phyloP scores from a whole-genome alignment of 1,140 invertebrate genomes.

The Nasonia vitripennis region DNA sequence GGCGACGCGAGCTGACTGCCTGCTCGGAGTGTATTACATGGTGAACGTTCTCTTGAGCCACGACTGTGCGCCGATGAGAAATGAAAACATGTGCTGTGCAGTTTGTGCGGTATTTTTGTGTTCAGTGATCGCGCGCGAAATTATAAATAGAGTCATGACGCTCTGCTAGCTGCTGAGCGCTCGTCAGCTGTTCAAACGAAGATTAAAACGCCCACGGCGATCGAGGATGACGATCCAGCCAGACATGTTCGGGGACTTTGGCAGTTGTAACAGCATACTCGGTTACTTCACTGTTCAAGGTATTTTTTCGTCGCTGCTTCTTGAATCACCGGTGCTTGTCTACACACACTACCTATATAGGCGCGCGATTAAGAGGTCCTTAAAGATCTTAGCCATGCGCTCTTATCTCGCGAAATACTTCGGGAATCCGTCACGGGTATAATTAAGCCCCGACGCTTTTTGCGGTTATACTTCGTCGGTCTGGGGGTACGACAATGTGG shows the following conservation, averaged over 20 bases:
- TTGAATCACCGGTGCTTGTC: neutral
- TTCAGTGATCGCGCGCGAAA: neutral
- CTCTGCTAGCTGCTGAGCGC: neutral
- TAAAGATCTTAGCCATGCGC: too few species aligned
- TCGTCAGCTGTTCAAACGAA: neutral
- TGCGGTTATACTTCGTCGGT: too few species aligned
- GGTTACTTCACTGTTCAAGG: slow-evolving; percentile 64
- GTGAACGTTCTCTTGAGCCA: too few species aligned
- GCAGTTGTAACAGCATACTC: slow-evolving; percentile 68
- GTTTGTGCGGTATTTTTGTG: neutral
- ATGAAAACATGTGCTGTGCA: neutral
- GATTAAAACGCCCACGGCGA: neutral
- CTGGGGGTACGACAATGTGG: too few species aligned
- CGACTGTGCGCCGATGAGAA: neutral
- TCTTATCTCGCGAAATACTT: too few species aligned
- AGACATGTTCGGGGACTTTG: slow-evolving; percentile 66
- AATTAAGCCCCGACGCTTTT: too few species aligned
- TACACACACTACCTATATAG: too few species aligned
- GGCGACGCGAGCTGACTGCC: neutral
- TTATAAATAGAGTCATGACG: slow-evolving; percentile 4
- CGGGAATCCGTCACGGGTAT: too few species aligned
- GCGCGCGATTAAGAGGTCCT: too few species aligned
- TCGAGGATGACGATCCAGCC: slow-evolving; percentile 35
- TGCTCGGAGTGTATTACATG: too few species aligned
- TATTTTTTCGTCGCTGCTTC: slow-evolving; percentile 48